Percentiles rank a stretch among this genome's conserved stretches.
Evolutionary conservation across 2,888 invertebrate genomes (phyloP).

Genomic region (Drosophila eohydei): DNA sequence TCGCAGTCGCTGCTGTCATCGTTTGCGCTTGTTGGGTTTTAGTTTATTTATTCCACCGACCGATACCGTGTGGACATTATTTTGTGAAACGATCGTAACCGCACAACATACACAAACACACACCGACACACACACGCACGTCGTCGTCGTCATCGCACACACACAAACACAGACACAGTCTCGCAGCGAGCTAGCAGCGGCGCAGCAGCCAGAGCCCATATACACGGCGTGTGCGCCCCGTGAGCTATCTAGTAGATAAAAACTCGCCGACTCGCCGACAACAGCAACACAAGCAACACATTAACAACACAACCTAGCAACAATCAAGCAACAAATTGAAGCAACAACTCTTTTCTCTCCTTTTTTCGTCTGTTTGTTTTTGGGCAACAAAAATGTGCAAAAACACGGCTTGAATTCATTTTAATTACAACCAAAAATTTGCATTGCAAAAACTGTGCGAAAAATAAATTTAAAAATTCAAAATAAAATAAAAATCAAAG

Average conservation of each 20-base stretch:
- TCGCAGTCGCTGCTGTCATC: slow-evolving; percentile 43
- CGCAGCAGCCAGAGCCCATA: slow-evolving; percentile 67
- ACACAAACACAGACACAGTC: slow-evolving; percentile 20
- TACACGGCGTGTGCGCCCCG: slow-evolving; percentile 75
- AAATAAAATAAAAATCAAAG: neutral
- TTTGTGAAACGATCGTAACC: slow-evolving; percentile 83
- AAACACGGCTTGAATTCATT: slow-evolving; percentile 16
- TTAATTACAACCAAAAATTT: slow-evolving; percentile 1
- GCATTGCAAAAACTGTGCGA: slow-evolving; percentile 12
- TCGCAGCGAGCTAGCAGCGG: slow-evolving; percentile 39
- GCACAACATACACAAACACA: slow-evolving; percentile 47
- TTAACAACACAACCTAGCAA: slow-evolving; percentile 31
- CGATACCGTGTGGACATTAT: slow-evolving; percentile 85
- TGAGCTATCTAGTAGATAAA: slow-evolving; percentile 80
- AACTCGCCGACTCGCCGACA: slow-evolving; percentile 75
- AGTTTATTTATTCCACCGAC: slow-evolving; percentile 85
- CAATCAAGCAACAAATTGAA: slow-evolving; percentile 30
- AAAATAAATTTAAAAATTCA: slow-evolving; percentile 1
- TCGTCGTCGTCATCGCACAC: slow-evolving; percentile 36
- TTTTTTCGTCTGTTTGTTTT: slow-evolving; percentile 6
- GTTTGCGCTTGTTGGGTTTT: slow-evolving; percentile 64
- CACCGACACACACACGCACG: slow-evolving; percentile 24
- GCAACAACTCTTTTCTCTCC: slow-evolving; percentile 18
- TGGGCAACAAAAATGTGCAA: slow-evolving; percentile 30
- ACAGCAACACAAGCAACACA: slow-evolving; percentile 50